These are phyloP conservation scores for Callipepla squamata DNA, from an alignment of 2,113 vertebrate genomes.

Conservation along the genomic window DNA sequence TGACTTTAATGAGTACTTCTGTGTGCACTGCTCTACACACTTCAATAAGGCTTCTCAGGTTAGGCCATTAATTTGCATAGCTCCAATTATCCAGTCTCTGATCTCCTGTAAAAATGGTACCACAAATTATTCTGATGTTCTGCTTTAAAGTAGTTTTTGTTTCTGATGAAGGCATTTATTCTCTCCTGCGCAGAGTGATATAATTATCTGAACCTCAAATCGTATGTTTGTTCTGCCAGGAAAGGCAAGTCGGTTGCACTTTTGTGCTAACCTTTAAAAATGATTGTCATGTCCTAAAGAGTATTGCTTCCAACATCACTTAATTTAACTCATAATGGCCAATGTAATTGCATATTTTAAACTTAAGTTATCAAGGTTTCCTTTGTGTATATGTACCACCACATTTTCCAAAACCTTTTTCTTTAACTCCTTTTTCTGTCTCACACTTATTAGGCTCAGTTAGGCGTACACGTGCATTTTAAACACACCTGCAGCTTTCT, in stretches of 20 bases:
- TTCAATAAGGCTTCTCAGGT: constrained; percentile 55
- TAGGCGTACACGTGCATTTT: background rate
- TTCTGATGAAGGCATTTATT: constrained; percentile 64
- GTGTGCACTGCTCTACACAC: background rate
- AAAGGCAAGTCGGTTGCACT: constrained; percentile 53
- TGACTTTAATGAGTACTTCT: constrained; percentile 40
- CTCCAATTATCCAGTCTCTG: constrained; percentile 61
- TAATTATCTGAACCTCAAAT: constrained; percentile 67
- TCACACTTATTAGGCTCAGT: background rate
- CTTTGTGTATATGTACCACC: background rate
- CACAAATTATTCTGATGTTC: constrained; percentile 63
- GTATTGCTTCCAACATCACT: constrained; percentile 55
- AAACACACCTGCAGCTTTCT: background rate
- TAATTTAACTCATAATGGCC: constrained; percentile 46
- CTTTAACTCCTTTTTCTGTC: background rate
- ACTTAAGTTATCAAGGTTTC: background rate
- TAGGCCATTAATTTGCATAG: constrained; percentile 62
- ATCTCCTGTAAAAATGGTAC: constrained; percentile 52
- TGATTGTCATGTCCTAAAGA: constrained; percentile 40
- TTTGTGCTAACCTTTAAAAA: constrained; percentile 68
- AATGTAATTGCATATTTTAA: background rate
- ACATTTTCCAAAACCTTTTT: background rate
- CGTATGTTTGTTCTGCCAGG: constrained; percentile 61
- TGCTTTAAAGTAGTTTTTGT: constrained; percentile 58
- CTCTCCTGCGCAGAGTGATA: constrained; percentile 39